These are phyloP conservation scores for Trochalopteron elliotii DNA, from an alignment of 2,113 vertebrate genomes.

Conservation along the genomic window DNA sequence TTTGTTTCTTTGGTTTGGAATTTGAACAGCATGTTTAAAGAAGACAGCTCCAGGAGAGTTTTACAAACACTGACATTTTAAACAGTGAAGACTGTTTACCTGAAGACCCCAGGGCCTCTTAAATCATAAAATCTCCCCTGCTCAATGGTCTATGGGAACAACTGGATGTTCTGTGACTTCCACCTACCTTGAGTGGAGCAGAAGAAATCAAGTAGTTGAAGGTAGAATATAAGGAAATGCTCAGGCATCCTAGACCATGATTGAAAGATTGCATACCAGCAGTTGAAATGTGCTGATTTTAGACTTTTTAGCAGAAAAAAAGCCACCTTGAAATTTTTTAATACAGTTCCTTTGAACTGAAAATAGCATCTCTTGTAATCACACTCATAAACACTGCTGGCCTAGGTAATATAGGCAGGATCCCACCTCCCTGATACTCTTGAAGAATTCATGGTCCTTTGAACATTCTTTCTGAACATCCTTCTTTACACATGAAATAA, in stretches of 20 bases:
- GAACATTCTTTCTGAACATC: neutral
- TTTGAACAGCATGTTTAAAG: neutral
- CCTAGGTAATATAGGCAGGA: neutral
- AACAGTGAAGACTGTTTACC: neutral
- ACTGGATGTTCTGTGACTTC: neutral
- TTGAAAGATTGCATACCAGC: neutral
- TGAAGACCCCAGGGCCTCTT: neutral
- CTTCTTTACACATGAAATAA: neutral
- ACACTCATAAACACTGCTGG: neutral
- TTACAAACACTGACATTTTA: constrained; percentile 6
- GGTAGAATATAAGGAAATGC: neutral
- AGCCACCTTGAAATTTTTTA: neutral
- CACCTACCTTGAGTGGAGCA: neutral
- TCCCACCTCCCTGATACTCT: neutral
- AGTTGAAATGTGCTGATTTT: neutral
- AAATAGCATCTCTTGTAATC: neutral
- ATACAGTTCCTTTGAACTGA: neutral
- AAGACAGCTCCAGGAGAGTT: neutral
- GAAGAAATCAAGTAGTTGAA: neutral
- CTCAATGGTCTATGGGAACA: neutral
- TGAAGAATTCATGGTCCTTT: neutral
- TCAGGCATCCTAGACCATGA: neutral
- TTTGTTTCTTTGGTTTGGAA: neutral
- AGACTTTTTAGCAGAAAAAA: neutral
- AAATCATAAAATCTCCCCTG: neutral